A percentile compares a stretch with the other conserved stretches of the same genome.
These are phyloP conservation scores for Connochaetes taurinus DNA, from an alignment of 2,113 vertebrate genomes.

Conservation along the genomic window DNA sequence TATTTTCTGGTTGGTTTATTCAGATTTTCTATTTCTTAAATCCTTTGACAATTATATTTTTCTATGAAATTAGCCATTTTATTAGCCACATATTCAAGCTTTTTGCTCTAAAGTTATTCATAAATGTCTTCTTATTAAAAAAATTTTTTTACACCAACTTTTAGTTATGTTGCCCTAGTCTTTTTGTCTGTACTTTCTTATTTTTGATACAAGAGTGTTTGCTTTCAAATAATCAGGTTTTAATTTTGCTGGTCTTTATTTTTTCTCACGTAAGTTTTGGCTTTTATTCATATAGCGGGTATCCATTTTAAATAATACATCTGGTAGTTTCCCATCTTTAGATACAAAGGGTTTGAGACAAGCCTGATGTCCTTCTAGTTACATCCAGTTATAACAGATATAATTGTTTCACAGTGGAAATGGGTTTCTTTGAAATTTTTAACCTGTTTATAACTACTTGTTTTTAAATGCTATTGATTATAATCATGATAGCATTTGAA, in stretches of 20 bases:
- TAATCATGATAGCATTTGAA: conserved; percentile 64
- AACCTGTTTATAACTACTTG: conserved; percentile 72
- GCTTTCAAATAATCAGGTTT: background rate
- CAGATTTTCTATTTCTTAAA: background rate
- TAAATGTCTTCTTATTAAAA: background rate
- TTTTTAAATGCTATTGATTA: conserved; percentile 71
- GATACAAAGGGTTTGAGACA: background rate
- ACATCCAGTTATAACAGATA: conserved; percentile 47
- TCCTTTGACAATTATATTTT: background rate
- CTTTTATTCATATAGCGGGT: conserved; percentile 18
- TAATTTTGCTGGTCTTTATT: background rate
- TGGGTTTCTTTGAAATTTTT: conserved; percentile 66
- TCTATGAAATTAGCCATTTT: background rate
- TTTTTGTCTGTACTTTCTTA: background rate
- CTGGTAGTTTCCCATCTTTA: conserved; percentile 44
- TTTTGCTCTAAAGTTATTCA: background rate
- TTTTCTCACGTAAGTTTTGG: background rate
- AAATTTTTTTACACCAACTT: background rate
- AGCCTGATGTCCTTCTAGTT: conserved; percentile 38
- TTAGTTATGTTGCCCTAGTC: background rate
- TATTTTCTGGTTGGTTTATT: background rate
- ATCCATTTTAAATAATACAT: conserved; percentile 45
- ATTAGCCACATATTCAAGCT: background rate
- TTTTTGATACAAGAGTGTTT: background rate
- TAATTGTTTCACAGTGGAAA: conserved; percentile 65